Evolutionary conservation across 2,888 invertebrate species (phyloP).

Genomic region (Tribolium freemani): DNA sequence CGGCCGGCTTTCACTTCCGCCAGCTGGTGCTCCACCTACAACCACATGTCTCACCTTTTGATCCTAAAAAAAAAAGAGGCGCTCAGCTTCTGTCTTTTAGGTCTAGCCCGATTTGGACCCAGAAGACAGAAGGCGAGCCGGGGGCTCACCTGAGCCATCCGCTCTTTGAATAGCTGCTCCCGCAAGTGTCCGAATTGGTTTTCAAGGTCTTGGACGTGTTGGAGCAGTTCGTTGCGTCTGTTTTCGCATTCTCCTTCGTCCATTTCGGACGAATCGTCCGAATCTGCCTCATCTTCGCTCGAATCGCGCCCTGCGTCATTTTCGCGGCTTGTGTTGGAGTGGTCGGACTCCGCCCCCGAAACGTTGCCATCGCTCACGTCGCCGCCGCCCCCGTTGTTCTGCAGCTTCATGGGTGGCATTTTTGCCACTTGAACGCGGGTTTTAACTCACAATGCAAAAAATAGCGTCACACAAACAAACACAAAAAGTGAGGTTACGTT

Average conservation of each 20-base stretch:
- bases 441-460: neutral
- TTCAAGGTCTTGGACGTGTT: slow-evolving; percentile 90
- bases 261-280: slow-evolving; percentile 90
- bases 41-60: neutral
- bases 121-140: too few species aligned
- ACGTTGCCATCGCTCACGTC: slow-evolving; percentile 74
- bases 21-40: slow-evolving; percentile 81
- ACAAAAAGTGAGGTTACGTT: slow-evolving; percentile 1
- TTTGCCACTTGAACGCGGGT: neutral
- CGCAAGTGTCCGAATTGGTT: slow-evolving; percentile 88
- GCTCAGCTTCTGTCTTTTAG: too few species aligned
- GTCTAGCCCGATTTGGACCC: too few species aligned
- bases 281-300: slow-evolving; percentile 85
- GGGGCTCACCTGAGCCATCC: slow-evolving; percentile 76
- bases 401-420: slow-evolving; percentile 37
- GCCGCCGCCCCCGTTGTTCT: slow-evolving; percentile 31
- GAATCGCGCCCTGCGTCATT: slow-evolving; percentile 78
- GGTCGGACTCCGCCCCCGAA: slow-evolving; percentile 80
- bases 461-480: neutral
- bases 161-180: slow-evolving; percentile 91
- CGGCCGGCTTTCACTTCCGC: slow-evolving; percentile 88
- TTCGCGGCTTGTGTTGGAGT: slow-evolving; percentile 77
- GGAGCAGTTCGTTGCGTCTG: slow-evolving; percentile 84
- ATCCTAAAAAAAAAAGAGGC: too few species aligned
- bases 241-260: slow-evolving; percentile 92